These are phyloP conservation scores for Sphaerophoria rueppellii DNA, from an alignment of 2,888 invertebrate species.

Conservation along the genomic window DNA sequence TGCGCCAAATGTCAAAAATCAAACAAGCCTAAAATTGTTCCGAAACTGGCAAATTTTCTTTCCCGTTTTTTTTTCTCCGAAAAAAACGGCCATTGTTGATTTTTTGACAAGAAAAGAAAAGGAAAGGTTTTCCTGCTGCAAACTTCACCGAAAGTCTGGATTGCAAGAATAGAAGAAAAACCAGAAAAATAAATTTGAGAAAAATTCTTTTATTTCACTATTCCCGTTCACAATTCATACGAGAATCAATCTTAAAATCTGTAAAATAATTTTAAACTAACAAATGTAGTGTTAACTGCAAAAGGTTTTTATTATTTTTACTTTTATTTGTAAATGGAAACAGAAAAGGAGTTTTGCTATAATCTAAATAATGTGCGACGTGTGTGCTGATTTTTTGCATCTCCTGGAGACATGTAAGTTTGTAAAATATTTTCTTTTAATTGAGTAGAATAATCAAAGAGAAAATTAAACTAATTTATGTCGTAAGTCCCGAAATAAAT, in stretches of 20 bases:
- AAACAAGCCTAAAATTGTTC: conserved; percentile 30
- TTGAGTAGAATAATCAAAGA: background rate
- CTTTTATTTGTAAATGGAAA: conserved; percentile 70
- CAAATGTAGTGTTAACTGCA: conserved; percentile 65
- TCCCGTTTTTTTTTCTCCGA: conserved; percentile 58
- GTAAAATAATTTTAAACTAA: conserved; percentile 39
- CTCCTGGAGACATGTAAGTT: conserved; percentile 92
- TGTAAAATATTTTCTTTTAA: conserved; percentile 55
- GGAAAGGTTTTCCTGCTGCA: conserved; percentile 71
- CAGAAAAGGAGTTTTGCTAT: conserved; percentile 59
- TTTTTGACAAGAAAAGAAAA: conserved; percentile 74
- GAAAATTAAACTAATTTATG: background rate
- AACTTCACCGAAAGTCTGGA: conserved; percentile 72
- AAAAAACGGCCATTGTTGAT: conserved; percentile 75
- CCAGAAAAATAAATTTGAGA: conserved; percentile 55
- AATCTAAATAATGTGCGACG: conserved; percentile 91
- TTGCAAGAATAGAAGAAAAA: conserved; percentile 51
- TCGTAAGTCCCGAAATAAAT: background rate
- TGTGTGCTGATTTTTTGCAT: conserved; percentile 96
- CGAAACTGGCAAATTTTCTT: conserved; percentile 38
- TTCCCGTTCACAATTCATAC: conserved; percentile 8
- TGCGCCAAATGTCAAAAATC: background rate
- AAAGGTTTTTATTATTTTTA: conserved; percentile 45
- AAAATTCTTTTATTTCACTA: conserved; percentile 54
- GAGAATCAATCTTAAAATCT: conserved; percentile 52